phyloP scores from a whole-genome alignment of 2,888 invertebrate genomes.

The Papilio elwesi region DNA sequence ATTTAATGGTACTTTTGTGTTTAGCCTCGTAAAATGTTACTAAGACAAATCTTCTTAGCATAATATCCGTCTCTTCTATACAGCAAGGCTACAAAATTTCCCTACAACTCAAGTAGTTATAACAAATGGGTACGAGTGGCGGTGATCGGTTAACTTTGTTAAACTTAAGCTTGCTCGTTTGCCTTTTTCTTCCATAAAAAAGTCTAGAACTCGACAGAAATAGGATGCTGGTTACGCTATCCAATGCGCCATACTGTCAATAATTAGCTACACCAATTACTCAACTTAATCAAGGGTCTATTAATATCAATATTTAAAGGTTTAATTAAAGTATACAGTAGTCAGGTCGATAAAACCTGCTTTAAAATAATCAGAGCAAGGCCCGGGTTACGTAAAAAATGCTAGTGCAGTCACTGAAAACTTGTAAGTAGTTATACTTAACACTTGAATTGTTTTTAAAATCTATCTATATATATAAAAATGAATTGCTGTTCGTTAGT shows the following conservation, averaged over 20 bases:
- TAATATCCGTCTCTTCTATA: too few species aligned
- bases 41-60: too few species aligned
- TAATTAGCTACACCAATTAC: constrained; percentile 11
- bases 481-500: too few species aligned
- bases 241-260: neutral
- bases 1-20: too few species aligned
- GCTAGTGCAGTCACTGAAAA: constrained; percentile 22
- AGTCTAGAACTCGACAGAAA: neutral
- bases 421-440: constrained; percentile 11
- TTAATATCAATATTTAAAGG: constrained; percentile 30
- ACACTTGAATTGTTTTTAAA: constrained; percentile 17
- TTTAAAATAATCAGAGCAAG: constrained; percentile 38
- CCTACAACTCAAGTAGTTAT: too few species aligned
- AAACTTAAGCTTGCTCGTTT: neutral
- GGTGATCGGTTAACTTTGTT: neutral
- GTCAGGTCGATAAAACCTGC: constrained; percentile 32
- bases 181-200: too few species aligned
- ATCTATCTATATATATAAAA: too few species aligned
- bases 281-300: constrained; percentile 19
- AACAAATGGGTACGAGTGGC: too few species aligned
- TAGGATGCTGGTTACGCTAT: neutral
- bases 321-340: constrained; percentile 23
- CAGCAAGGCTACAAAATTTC: too few species aligned
- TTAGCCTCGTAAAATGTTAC: too few species aligned
- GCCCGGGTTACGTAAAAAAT: constrained; percentile 33